phyloP scores from a whole-genome alignment of 2,797 vertebrate species.

The Propithecus deckenii region DNA sequence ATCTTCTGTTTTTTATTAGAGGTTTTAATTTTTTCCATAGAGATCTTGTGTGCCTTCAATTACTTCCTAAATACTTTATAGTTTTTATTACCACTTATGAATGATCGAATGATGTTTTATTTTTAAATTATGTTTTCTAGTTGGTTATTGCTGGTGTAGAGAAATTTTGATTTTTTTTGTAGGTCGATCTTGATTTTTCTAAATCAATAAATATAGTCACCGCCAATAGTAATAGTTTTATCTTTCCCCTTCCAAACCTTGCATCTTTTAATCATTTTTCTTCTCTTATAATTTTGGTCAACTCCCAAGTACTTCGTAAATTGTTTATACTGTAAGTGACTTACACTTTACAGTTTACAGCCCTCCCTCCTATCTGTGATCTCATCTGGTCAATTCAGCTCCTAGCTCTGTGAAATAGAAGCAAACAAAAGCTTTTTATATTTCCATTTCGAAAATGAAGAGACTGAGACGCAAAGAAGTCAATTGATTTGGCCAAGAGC shows the following conservation, averaged over 20 bases:
- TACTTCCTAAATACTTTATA: neutral
- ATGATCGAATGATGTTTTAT: neutral
- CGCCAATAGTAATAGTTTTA: neutral
- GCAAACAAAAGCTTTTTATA: neutral
- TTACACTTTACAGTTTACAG: neutral
- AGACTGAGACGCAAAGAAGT: neutral
- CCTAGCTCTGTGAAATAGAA: neutral
- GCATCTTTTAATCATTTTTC: neutral
- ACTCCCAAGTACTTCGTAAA: neutral
- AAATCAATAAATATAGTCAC: neutral
- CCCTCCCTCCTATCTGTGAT: neutral
- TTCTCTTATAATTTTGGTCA: neutral
- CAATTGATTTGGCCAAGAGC: neutral
- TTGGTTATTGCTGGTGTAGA: neutral
- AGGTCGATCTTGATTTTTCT: neutral
- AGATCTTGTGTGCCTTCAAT: neutral
- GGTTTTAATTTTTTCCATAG: neutral
- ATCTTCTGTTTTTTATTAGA: neutral
- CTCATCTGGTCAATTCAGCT: neutral
- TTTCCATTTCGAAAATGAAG: neutral
- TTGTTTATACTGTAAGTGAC: neutral
- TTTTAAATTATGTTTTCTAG: slow-evolving; percentile 3
- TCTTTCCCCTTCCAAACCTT: neutral
- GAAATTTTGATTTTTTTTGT: neutral
- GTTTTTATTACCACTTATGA: neutral